A percentile compares a stretch with the other conserved stretches of the same genome.
Evolutionary conservation across 2,888 invertebrate genomes (phyloP).

Genomic region (Diarsia dahlii): DNA sequence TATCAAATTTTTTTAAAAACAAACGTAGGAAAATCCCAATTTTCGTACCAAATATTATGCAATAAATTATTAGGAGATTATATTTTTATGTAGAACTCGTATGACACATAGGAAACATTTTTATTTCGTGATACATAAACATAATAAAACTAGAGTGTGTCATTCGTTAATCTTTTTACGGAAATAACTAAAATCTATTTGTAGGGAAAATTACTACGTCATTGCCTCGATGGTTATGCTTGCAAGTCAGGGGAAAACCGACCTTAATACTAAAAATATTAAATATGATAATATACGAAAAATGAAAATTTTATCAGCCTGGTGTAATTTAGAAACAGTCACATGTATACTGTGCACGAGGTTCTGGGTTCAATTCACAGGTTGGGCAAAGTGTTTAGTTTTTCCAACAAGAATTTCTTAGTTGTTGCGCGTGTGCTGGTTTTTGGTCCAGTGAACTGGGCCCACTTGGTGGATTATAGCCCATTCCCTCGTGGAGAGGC

Average conservation of each 20-base stretch:
- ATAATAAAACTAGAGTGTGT: constrained; percentile 31
- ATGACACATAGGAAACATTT: constrained; percentile 18
- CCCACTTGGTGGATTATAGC: no score
- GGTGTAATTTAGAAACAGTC: no score
- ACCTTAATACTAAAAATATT: no score
- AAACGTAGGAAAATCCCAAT: background rate
- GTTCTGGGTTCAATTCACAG: background rate
- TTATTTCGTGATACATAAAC: constrained; percentile 25
- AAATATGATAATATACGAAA: no score
- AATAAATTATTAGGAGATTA: constrained; percentile 17
- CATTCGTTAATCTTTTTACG: constrained; percentile 37
- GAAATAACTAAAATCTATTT: constrained; percentile 33
- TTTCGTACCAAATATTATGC: constrained; percentile 12
- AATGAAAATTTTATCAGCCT: no score
- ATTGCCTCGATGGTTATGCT: background rate
- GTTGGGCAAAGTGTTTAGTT: background rate
- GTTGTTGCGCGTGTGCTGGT: background rate
- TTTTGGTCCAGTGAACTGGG: no score
- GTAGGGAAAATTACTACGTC: background rate
- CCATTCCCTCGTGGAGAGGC: no score
- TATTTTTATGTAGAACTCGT: background rate
- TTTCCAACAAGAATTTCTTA: background rate
- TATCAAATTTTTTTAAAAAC: constrained; percentile 6
- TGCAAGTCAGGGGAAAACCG: no score
- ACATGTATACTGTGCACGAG: background rate